Conservation (phyloP, 1,140 invertebrate species). For the Drosophila baimaii region DNA sequence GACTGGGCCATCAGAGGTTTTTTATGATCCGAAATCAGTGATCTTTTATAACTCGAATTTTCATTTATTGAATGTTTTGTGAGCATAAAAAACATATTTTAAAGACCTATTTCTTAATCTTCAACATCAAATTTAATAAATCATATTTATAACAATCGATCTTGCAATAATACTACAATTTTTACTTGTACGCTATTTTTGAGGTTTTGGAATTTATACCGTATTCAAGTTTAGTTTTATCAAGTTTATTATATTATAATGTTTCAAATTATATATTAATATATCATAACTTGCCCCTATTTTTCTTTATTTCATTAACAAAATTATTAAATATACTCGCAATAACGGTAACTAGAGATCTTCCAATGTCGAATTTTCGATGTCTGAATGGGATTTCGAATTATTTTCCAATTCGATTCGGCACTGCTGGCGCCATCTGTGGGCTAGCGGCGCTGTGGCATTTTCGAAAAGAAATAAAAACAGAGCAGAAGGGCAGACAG, state of each 20-base stretch:
- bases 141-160: no score
- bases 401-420: neutral
- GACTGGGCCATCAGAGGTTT: neutral
- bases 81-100: no score
- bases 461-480: constrained; percentile 20
- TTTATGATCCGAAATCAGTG: constrained; percentile 7
- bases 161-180: no score
- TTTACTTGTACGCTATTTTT: no score
- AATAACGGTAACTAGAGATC: neutral
- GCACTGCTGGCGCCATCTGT: constrained; percentile 58
- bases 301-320: neutral
- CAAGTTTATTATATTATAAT: neutral
- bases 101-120: no score
- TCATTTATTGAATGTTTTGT: no score
- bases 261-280: neutral
- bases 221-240: no score
- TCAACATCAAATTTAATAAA: no score
- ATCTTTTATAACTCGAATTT: constrained; percentile 14
- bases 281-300: no score
- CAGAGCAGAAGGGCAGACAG: constrained; percentile 11
- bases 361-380: neutral
- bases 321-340: no score
- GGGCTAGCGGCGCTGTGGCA: constrained; percentile 5
- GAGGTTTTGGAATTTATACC: no score
- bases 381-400: neutral